These are phyloP conservation scores for Cairina moschata DNA, from an alignment of 2,113 vertebrate genomes.

Conservation along the genomic window DNA sequence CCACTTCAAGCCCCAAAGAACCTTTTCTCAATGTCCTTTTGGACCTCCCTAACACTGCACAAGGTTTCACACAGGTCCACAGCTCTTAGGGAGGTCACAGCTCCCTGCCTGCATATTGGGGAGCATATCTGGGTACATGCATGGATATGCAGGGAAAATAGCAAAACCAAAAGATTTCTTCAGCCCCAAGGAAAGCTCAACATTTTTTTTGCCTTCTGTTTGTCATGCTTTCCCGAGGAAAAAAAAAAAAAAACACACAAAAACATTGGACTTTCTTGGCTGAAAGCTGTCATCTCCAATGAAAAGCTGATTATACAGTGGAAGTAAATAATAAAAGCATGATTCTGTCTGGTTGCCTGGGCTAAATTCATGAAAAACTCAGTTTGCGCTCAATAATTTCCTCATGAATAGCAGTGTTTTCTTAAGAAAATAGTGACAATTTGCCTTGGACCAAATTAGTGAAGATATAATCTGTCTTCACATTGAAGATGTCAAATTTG, in stretches of 20 bases:
- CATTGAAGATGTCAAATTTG: slow-evolving; percentile 10
- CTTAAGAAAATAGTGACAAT: slow-evolving; percentile 44
- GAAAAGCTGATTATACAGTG: slow-evolving; percentile 55
- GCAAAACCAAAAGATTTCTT: background rate
- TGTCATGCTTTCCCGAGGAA: background rate
- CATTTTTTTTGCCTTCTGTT: background rate
- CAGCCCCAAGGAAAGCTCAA: background rate
- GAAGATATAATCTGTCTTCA: slow-evolving; percentile 34
- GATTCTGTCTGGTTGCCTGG: slow-evolving; percentile 32
- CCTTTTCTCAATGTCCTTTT: background rate
- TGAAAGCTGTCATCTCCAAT: slow-evolving; percentile 63
- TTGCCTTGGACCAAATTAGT: slow-evolving; percentile 26
- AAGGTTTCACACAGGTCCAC: background rate
- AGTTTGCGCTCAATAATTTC: slow-evolving; percentile 24
- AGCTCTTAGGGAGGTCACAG: background rate
- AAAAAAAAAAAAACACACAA: background rate
- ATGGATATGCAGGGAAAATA: background rate
- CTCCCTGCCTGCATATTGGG: background rate
- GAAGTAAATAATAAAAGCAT: slow-evolving; percentile 59
- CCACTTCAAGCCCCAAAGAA: background rate
- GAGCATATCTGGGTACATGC: background rate
- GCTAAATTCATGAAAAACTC: slow-evolving; percentile 21
- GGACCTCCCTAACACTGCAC: background rate
- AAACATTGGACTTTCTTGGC: background rate
- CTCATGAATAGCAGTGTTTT: slow-evolving; percentile 22